phyloP scores from a whole-genome alignment of 1,140 invertebrate species.

The Caenorhabditis inopinata region DNA sequence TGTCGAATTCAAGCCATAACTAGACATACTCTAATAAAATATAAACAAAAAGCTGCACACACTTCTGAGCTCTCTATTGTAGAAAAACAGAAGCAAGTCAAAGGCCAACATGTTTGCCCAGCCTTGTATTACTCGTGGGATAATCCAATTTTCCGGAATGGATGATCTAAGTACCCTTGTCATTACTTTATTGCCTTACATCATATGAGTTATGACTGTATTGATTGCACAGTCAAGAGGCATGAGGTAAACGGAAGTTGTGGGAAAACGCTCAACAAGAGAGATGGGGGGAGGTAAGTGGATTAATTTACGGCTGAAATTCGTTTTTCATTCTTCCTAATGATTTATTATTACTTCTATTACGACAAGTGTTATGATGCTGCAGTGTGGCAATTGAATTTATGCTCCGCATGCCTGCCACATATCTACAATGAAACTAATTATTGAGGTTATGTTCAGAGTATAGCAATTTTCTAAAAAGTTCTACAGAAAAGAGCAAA shows the following conservation, averaged over 20 bases:
- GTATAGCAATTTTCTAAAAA: not conserved
- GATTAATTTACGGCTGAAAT: not conserved
- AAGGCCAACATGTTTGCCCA: no score
- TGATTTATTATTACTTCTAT: not conserved
- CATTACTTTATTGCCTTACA: not conserved
- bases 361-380: not conserved
- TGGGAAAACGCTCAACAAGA: no score
- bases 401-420: not conserved
- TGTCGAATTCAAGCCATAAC: not conserved
- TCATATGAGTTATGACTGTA: not conserved
- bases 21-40: not conserved
- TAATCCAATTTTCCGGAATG: not conserved
- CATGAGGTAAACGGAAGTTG: not conserved
- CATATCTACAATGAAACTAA: not conserved
- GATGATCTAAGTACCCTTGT: not conserved
- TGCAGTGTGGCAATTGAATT: constrained; percentile 15
- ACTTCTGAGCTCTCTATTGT: no score
- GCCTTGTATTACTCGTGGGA: no score
- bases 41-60: not conserved
- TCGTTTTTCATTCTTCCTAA: not conserved
- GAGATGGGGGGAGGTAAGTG: not conserved
- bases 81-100: no score
- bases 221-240: not conserved
- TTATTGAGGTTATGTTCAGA: not conserved
- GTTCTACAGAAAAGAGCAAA: no score